phyloP scores from a whole-genome alignment of 1,140 invertebrate genomes.

The Antheraea mylitta region DNA sequence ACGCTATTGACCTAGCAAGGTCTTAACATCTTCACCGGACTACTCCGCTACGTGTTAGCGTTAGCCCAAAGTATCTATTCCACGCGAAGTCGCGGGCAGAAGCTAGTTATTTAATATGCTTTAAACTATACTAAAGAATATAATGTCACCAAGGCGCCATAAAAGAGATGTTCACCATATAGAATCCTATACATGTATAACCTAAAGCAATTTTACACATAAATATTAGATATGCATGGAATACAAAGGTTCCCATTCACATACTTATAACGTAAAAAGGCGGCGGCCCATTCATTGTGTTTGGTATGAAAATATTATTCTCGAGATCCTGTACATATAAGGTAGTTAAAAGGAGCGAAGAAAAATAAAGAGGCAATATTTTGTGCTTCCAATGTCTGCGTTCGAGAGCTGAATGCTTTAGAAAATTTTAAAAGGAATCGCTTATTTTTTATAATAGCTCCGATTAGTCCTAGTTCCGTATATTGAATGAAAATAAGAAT shows the following conservation, averaged over 20 bases:
- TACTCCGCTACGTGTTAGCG: too few species aligned
- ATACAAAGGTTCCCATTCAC: conserved; percentile 23
- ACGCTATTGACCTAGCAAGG: too few species aligned
- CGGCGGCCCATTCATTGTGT: conserved; percentile 22
- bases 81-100: too few species aligned
- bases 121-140: too few species aligned
- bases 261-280: conserved; percentile 20
- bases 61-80: too few species aligned
- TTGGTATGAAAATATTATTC: conserved; percentile 33
- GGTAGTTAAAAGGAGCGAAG: conserved; percentile 16
- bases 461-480: neutral
- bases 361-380: conserved; percentile 2
- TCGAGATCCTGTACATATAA: conserved; percentile 21
- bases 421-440: neutral
- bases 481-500: too few species aligned
- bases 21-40: too few species aligned
- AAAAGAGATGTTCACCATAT: neutral
- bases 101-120: too few species aligned
- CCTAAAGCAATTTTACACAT: conserved; percentile 1
- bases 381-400: neutral
- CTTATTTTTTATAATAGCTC: neutral
- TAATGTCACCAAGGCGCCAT: neutral
- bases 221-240: conserved; percentile 17
- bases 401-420: neutral
- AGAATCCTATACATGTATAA: neutral